A percentile compares a stretch with the other conserved stretches of the same genome.
phyloP scores from a whole-genome alignment of 1,140 invertebrate species.

The Cotesia vestalis region DNA sequence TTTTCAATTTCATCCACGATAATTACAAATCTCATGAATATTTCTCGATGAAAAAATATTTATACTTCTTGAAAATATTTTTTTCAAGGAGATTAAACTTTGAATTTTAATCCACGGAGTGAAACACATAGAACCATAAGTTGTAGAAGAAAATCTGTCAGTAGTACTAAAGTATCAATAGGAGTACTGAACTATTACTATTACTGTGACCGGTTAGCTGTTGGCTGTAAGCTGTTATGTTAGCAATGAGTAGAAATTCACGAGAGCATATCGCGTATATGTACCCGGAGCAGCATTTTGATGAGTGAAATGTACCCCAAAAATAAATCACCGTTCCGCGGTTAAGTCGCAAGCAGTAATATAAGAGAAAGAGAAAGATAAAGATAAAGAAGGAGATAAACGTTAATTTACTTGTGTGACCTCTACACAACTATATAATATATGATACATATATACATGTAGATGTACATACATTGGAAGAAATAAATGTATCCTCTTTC shows the following conservation, averaged over 20 bases:
- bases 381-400: too few species aligned
- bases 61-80: too few species aligned
- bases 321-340: slow-evolving; percentile 40
- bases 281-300: slow-evolving; percentile 25
- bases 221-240: too few species aligned
- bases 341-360: slow-evolving; percentile 38
- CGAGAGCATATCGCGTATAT: slow-evolving; percentile 13
- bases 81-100: too few species aligned
- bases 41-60: too few species aligned
- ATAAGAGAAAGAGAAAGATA: slow-evolving; percentile 33
- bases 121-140: too few species aligned
- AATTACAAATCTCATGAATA: too few species aligned
- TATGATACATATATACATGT: not conserved
- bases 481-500: slow-evolving; percentile 43
- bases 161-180: too few species aligned
- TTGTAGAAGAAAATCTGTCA: too few species aligned
- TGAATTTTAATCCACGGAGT: too few species aligned
- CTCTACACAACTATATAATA: slow-evolving; percentile 38
- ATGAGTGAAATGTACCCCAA: slow-evolving; percentile 40
- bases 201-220: not conserved
- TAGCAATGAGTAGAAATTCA: not conserved
- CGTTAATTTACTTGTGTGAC: slow-evolving; percentile 52
- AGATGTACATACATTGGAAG: slow-evolving; percentile 1
- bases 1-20: too few species aligned
- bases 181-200: too few species aligned